Percentiles rank a stretch among this genome's conserved stretches.
phyloP scores from a whole-genome alignment of 2,113 vertebrate species.

The Microtus ochrogaster region DNA sequence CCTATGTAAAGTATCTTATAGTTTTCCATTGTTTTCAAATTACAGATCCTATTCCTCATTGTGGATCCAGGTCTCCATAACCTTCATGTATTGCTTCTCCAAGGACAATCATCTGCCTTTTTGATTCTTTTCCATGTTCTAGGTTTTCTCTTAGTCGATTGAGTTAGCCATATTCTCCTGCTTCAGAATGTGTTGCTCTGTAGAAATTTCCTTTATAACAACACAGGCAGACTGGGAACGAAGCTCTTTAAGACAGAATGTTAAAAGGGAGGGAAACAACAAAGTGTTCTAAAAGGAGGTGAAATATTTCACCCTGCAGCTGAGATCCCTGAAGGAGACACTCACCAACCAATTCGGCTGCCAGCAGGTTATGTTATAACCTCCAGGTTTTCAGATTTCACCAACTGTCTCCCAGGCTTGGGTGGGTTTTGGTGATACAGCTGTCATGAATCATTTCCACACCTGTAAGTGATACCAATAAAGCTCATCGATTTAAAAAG shows the following conservation, averaged over 20 bases:
- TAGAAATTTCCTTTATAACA: not conserved
- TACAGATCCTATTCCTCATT: no score
- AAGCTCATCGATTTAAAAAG: not conserved
- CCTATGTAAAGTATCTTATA: no score
- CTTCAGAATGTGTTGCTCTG: not conserved
- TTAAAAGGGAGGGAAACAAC: not conserved
- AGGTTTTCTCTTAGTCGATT: not conserved
- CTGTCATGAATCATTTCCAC: not conserved
- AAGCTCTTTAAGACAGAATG: not conserved
- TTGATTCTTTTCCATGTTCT: no score
- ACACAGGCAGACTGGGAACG: not conserved
- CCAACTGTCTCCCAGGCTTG: not conserved
- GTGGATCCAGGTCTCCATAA: no score
- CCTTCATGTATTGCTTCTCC: no score
- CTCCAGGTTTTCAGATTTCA: not conserved
- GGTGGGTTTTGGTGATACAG: not conserved
- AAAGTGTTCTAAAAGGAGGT: not conserved
- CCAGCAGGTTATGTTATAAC: not conserved
- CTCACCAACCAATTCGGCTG: no score
- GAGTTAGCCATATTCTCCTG: not conserved
- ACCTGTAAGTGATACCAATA: not conserved
- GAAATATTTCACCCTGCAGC: not conserved
- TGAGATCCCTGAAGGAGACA: not conserved
- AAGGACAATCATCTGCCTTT: no score
- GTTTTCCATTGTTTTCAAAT: no score